phyloP scores from a whole-genome alignment of 2,113 vertebrate genomes.

The Neolamprologus devosi region DNA sequence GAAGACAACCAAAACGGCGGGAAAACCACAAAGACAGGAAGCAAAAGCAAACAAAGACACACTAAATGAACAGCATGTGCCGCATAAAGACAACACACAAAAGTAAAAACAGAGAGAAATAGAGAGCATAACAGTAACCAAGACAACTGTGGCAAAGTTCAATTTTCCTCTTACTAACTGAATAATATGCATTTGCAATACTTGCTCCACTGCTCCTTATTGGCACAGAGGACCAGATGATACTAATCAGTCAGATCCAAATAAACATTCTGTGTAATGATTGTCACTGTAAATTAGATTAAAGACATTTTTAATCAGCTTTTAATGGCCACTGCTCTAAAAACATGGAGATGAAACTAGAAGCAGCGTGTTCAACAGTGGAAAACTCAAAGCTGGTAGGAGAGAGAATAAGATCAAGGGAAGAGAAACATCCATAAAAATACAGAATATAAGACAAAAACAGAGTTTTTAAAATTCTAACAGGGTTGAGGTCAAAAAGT shows the following conservation, averaged over 20 bases:
- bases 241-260: background rate
- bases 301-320: conserved; percentile 36
- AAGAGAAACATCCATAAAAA: background rate
- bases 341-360: background rate
- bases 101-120: background rate
- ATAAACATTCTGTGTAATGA: conserved; percentile 17
- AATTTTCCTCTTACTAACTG: background rate
- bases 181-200: background rate
- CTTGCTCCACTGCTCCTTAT: background rate
- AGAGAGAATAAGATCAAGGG: background rate
- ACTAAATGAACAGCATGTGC: background rate
- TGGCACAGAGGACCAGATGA: conserved; percentile 15
- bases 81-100: background rate
- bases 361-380: background rate
- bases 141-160: background rate
- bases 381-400: background rate
- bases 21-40: background rate
- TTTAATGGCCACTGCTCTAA: background rate
- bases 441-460: background rate
- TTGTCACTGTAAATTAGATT: conserved; percentile 31
- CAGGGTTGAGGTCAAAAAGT: background rate
- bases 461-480: background rate
- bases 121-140: background rate
- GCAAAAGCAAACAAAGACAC: background rate
- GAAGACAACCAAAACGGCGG: background rate